These are phyloP conservation scores for Actinia tenebrosa DNA, from an alignment of 64 coral and sea anemone genomes.

Conservation along the genomic window DNA sequence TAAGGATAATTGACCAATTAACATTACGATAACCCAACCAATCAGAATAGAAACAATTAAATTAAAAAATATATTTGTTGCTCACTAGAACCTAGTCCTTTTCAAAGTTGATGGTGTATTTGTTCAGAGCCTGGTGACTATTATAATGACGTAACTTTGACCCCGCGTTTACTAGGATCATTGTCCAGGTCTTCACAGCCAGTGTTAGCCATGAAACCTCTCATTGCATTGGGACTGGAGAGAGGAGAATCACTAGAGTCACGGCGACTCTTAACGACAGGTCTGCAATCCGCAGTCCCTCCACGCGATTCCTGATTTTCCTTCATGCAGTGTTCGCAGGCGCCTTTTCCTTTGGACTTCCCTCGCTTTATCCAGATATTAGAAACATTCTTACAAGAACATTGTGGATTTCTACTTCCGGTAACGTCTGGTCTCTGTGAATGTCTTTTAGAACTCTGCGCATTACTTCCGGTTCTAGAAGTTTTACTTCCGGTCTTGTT, in stretches of 20 bases:
- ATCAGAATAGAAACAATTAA: background rate
- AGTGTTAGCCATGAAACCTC: conserved; percentile 38
- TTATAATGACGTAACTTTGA: conserved; percentile 80
- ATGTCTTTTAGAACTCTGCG: background rate
- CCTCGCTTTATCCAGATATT: conserved; percentile 79
- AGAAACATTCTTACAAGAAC: conserved; percentile 50
- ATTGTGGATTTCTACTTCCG: conserved; percentile 31
- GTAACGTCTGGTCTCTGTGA: conserved; percentile 3
- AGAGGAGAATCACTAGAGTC: conserved; percentile 58
- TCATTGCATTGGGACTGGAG: conserved; percentile 35
- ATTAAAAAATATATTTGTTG: background rate
- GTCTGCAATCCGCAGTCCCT: conserved; percentile 1
- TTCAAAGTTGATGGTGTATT: background rate
- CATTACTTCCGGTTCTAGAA: background rate
- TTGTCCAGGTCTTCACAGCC: conserved; percentile 54
- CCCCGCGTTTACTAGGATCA: conserved; percentile 61
- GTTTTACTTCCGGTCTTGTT: conserved; percentile 20
- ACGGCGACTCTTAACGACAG: conserved; percentile 43
- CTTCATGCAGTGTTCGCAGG: conserved; percentile 58
- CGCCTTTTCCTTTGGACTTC: conserved; percentile 17
- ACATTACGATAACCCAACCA: background rate
- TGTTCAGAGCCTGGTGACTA: background rate
- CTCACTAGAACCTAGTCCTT: background rate
- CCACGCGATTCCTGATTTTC: background rate
- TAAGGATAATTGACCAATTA: background rate